These are phyloP conservation scores for Ctenomys sociabilis DNA, from an alignment of 2,113 vertebrate species.

Conservation along the genomic window DNA sequence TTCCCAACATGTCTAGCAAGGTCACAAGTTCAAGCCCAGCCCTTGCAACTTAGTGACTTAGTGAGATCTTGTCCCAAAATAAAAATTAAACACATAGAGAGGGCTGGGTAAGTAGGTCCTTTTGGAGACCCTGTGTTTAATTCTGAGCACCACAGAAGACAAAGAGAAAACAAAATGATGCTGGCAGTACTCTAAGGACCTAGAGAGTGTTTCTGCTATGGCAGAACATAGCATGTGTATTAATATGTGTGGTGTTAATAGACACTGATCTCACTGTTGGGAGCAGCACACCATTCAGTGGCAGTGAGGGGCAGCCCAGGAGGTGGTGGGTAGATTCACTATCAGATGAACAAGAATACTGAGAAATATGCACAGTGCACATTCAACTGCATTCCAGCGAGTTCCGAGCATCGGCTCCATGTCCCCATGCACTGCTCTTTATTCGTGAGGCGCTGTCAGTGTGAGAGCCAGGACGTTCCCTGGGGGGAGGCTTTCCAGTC, in stretches of 20 bases:
- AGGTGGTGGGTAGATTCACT: neutral
- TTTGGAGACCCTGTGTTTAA: neutral
- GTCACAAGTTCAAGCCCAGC: neutral
- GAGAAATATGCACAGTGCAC: rapidly evolving
- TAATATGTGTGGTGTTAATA: neutral
- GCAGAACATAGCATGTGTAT: rapidly evolving
- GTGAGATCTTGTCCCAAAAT: neutral
- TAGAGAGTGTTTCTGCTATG: rapidly evolving
- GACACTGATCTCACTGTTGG: neutral
- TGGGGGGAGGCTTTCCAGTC: neutral
- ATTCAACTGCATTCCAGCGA: rapidly evolving
- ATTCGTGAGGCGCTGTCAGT: neutral
- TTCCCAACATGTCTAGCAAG: neutral
- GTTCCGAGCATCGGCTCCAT: neutral
- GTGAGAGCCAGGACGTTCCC: rapidly evolving
- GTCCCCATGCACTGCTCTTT: rapidly evolving
- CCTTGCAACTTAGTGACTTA: neutral
- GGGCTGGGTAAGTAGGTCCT: neutral
- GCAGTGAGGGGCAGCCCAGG: neutral
- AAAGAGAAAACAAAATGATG: neutral
- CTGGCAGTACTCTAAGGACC: neutral
- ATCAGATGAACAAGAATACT: neutral
- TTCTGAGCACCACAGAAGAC: neutral
- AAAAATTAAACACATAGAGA: neutral
- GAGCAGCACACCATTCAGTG: neutral